A percentile compares a stretch with the other conserved stretches of the same genome.
Evolutionary conservation across 1,140 invertebrate species (phyloP).

Genomic region (Drosophila rufa): DNA sequence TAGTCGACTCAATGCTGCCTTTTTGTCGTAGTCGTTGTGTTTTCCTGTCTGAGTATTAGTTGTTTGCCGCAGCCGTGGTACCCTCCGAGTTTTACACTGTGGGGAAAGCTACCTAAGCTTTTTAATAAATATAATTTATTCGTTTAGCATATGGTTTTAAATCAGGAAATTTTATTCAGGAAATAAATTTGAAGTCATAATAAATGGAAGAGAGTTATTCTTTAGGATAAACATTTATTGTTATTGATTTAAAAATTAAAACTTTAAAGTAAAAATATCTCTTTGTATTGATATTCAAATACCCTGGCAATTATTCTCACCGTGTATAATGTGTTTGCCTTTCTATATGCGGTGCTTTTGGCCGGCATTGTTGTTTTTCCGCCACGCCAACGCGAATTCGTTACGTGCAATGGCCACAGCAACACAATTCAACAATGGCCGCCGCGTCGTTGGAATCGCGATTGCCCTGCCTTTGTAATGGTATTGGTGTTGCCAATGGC

Average conservation of each 20-base stretch:
- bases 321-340: constrained; percentile 11
- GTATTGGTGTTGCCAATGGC: constrained; percentile 66
- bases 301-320: too few species aligned
- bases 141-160: too few species aligned
- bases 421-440: constrained; percentile 49
- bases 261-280: too few species aligned
- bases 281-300: too few species aligned
- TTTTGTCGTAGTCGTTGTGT: constrained; percentile 57
- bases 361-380: constrained; percentile 31
- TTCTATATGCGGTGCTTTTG: constrained; percentile 14
- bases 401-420: constrained; percentile 61
- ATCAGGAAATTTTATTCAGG: too few species aligned
- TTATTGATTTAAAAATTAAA: too few species aligned
- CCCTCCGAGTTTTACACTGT: constrained; percentile 5
- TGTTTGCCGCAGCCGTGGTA: constrained; percentile 16
- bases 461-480: constrained; percentile 37
- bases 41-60: constrained; percentile 34
- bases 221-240: too few species aligned
- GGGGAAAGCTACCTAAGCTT: not conserved
- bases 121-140: too few species aligned
- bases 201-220: too few species aligned
- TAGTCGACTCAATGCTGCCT: constrained; percentile 54
- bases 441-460: constrained; percentile 22
- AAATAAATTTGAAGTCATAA: too few species aligned
- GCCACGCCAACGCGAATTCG: constrained; percentile 66